These are phyloP conservation scores for Sesia apiformis DNA, from an alignment of 2,888 invertebrate genomes.

Conservation along the genomic window DNA sequence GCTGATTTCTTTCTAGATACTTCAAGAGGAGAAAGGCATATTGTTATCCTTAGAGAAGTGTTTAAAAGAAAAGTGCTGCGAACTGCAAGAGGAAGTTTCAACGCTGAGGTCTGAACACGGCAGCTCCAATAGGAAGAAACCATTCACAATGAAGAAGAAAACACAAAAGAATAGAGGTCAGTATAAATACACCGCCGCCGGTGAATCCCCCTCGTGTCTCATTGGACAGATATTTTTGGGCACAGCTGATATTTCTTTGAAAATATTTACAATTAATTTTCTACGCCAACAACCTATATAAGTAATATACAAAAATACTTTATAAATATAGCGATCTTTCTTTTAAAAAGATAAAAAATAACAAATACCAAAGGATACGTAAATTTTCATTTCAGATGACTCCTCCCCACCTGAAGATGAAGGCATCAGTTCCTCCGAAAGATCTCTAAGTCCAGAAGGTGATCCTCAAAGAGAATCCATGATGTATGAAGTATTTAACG, in stretches of 20 bases:
- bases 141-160: constrained; percentile 68
- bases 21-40: constrained; percentile 86
- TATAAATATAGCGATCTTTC: too few species aligned
- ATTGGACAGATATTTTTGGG: neutral
- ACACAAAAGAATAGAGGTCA: constrained; percentile 65
- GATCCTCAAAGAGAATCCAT: constrained; percentile 75
- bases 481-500: constrained; percentile 76
- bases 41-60: constrained; percentile 82
- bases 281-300: too few species aligned
- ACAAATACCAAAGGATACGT: too few species aligned
- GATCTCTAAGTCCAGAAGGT: constrained; percentile 83
- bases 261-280: too few species aligned
- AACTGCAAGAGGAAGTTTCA: constrained; percentile 81
- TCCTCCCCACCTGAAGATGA: constrained; percentile 90
- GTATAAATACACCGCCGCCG: too few species aligned
- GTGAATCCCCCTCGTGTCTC: too few species aligned
- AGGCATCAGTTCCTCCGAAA: constrained; percentile 90
- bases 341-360: too few species aligned
- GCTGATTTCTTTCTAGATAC: constrained; percentile 60
- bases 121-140: constrained; percentile 61
- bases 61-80: constrained; percentile 83
- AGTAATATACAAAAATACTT: too few species aligned
- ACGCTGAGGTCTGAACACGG: constrained; percentile 73
- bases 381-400: constrained; percentile 56
- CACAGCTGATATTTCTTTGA: neutral